These are phyloP conservation scores for Drosophila pseudotalamancana DNA, from an alignment of 2,888 invertebrate genomes.

Conservation along the genomic window DNA sequence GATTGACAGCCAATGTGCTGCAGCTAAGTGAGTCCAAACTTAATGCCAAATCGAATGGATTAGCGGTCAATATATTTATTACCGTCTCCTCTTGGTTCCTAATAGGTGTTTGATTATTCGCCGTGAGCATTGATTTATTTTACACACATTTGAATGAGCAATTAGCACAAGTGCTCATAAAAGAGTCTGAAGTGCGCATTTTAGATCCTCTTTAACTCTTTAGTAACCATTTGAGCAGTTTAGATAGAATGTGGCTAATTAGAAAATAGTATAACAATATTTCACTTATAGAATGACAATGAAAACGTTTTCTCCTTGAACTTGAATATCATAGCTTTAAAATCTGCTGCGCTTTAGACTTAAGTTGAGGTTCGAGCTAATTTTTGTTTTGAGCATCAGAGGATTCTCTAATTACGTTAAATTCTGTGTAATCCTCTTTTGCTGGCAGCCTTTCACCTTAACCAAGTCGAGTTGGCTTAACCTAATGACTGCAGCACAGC, in stretches of 20 bases:
- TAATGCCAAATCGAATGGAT: slow-evolving; percentile 58
- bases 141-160: not conserved
- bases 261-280: too few relatives aligned
- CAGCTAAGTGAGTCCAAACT: slow-evolving; percentile 44
- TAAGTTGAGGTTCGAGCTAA: too few relatives aligned
- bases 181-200: not conserved
- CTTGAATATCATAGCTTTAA: too few relatives aligned
- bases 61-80: slow-evolving; percentile 35
- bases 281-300: too few relatives aligned
- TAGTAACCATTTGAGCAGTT: too few relatives aligned
- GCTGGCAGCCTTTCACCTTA: slow-evolving; percentile 46
- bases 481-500: slow-evolving; percentile 51
- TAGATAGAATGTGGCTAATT: too few relatives aligned
- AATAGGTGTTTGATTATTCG: too few relatives aligned
- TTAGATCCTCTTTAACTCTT: not conserved
- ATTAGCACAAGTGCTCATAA: not conserved
- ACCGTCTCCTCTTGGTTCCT: not conserved
- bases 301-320: too few relatives aligned
- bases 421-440: slow-evolving; percentile 11
- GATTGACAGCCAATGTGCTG: slow-evolving; percentile 58
- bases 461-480: slow-evolving; percentile 31
- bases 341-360: too few relatives aligned
- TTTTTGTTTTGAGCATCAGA: not conserved
- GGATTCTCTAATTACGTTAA: slow-evolving; percentile 1
- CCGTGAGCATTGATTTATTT: not conserved